Percentiles rank a stretch among this genome's conserved stretches.
Evolutionary conservation across 2,888 invertebrate species (phyloP).

Genomic region (Dusona sp.): DNA sequence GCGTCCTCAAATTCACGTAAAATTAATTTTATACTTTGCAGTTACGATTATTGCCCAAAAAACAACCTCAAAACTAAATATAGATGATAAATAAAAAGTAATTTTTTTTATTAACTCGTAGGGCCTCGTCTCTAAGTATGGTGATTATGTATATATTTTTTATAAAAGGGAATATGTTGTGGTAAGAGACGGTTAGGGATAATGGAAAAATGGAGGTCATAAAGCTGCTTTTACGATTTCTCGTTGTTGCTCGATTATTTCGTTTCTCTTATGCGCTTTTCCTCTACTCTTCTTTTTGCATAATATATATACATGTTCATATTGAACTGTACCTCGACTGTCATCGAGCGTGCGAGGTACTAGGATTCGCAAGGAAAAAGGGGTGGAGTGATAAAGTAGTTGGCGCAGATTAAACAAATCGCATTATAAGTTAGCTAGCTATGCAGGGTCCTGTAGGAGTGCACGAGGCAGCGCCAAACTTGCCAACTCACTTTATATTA

Average conservation of each 20-base stretch:
- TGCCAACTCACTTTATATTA: constrained; percentile 83
- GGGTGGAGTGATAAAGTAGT: constrained; percentile 78
- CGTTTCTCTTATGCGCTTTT: constrained; percentile 25
- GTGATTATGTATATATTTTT: background rate
- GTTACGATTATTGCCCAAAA: no score
- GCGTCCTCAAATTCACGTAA: no score
- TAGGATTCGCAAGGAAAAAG: constrained; percentile 48
- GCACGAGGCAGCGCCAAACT: constrained; percentile 76
- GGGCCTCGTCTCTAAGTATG: background rate
- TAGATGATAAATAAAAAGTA: background rate
- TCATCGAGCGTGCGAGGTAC: constrained; percentile 39
- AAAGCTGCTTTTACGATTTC: constrained; percentile 55
- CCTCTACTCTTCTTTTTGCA: constrained; percentile 2
- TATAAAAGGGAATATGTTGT: constrained; percentile 21
- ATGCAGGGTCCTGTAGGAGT: constrained; percentile 75
- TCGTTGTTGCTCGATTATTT: constrained; percentile 49
- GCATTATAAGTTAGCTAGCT: constrained; percentile 83
- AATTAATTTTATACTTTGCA: background rate
- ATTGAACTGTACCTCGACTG: constrained; percentile 31
- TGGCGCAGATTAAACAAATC: constrained; percentile 85
- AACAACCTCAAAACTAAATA: background rate
- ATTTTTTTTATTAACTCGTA: background rate
- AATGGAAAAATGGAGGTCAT: constrained; percentile 57
- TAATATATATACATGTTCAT: constrained; percentile 21
- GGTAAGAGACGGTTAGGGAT: constrained; percentile 35